These are phyloP conservation scores for Podocnemis expansa DNA, from an alignment of 2,113 vertebrate species.

Conservation along the genomic window DNA sequence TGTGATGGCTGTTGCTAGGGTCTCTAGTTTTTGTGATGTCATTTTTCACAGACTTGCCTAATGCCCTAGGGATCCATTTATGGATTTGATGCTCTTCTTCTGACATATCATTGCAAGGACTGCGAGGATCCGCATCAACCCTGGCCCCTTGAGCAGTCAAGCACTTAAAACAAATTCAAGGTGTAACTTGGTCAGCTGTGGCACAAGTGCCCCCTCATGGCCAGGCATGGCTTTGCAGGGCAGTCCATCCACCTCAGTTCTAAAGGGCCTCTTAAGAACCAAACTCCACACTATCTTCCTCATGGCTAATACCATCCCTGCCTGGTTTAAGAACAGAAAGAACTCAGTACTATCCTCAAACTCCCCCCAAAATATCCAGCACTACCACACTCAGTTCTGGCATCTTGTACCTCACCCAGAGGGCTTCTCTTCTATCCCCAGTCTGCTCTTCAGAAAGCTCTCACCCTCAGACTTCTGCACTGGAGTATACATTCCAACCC, in stretches of 20 bases:
- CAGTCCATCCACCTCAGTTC: neutral
- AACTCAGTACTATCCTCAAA: neutral
- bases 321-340: neutral
- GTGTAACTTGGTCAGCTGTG: neutral
- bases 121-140: neutral
- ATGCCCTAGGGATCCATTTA: neutral
- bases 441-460: neutral
- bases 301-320: neutral
- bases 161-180: neutral
- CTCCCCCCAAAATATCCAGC: neutral
- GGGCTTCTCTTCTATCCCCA: neutral
- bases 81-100: neutral
- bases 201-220: neutral
- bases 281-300: neutral
- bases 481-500: neutral
- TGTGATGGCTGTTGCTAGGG: neutral
- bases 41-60: neutral
- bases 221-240: neutral
- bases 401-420: neutral
- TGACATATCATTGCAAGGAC: neutral
- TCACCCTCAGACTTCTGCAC: neutral
- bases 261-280: neutral
- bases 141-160: neutral
- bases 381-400: neutral
- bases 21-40: neutral